Evolutionary conservation across 1,140 invertebrate species (phyloP).

Genomic region (Episyrphus balteatus): DNA sequence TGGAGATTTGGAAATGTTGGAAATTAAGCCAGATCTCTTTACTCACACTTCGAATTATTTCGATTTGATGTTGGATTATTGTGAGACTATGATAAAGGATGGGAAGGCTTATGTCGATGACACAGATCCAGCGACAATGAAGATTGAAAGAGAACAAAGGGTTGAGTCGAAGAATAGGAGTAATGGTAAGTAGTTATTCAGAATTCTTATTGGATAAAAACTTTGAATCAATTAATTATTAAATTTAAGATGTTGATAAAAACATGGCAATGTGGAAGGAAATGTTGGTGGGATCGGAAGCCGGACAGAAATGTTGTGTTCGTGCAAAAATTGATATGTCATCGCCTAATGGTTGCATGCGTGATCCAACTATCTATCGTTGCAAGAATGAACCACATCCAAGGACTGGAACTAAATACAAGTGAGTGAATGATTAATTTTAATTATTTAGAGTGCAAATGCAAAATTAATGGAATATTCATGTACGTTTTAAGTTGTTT

Average conservation of each 20-base stretch:
- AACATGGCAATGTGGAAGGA: constrained; percentile 90
- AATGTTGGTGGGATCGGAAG: constrained; percentile 78
- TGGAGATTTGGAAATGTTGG: constrained; percentile 82
- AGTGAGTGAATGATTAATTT: constrained; percentile 47
- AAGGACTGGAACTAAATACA: constrained; percentile 88
- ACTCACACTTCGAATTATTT: constrained; percentile 97
- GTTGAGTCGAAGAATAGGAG: constrained; percentile 75
- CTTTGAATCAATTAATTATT: not conserved
- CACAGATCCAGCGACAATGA: constrained; percentile 90
- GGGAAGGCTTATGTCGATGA: constrained; percentile 94
- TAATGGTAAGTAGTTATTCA: constrained; percentile 54
- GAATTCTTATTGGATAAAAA: not conserved
- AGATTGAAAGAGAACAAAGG: constrained; percentile 83
- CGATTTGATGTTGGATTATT: constrained; percentile 78
- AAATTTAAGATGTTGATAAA: constrained; percentile 59
- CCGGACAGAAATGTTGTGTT: constrained; percentile 81
- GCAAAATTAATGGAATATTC: not conserved
- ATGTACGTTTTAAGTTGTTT: constrained; percentile 1
- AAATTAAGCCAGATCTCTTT: constrained; percentile 87
- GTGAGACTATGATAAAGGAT: constrained; percentile 78
- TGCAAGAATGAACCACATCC: constrained; percentile 94
- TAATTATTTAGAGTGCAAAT: not conserved
- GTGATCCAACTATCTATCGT: constrained; percentile 99
- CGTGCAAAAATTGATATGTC: constrained; percentile 97
- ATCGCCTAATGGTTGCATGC: constrained; percentile 89